Evolutionary conservation across 2,888 invertebrate species (phyloP), one percentile per base, ranked within the genome.

Genomic region (Gordius sp.): DNA sequence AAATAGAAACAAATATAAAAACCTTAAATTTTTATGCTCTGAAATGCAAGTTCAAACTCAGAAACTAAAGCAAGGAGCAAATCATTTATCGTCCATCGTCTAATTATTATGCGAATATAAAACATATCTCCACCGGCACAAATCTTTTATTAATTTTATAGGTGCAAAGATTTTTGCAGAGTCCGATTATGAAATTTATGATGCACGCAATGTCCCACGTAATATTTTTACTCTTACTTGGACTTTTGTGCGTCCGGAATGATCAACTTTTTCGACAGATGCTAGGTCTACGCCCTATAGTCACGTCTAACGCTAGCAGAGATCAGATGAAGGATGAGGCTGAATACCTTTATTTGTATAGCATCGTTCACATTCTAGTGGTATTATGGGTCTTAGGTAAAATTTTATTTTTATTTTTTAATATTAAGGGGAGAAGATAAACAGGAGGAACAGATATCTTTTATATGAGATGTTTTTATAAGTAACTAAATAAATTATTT

Each of bases 151-250:
- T 33, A 33, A 33, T 56, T 16, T 58, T 60, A 16, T 56, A 65
- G 65, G 61, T 64, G 23, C 60, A 61, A 1, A 41, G 59, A 18
- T 60, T 63, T 25, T 60, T 66, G 60, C 60, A 64, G 58, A 65
- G 63, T 2, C 66, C 66, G 1, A 61, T 65, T 57, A 64, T 65
- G 59, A 63, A 64, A 57, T 66, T 66, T 59, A 59, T 66, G 39
- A 64, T 62, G 28, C 66, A 66, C 62, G 64, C 65, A n/a, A 64
- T 65, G 41, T 64, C 65, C 27, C 65, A 65, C 62, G 61, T 65
- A 20, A 59, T 64, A 1, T 66, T 65, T 57, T 62, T 66, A 23
- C 57, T 63, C 20, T 59, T 63, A 4, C 59, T 66, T 8, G 61
- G 64, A 56, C 62, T 64, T 56, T 61, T 63, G 28, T n/a, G 56